Conservation (phyloP, 2,888 invertebrate genomes). For the Sinotaia quadrata region DNA sequence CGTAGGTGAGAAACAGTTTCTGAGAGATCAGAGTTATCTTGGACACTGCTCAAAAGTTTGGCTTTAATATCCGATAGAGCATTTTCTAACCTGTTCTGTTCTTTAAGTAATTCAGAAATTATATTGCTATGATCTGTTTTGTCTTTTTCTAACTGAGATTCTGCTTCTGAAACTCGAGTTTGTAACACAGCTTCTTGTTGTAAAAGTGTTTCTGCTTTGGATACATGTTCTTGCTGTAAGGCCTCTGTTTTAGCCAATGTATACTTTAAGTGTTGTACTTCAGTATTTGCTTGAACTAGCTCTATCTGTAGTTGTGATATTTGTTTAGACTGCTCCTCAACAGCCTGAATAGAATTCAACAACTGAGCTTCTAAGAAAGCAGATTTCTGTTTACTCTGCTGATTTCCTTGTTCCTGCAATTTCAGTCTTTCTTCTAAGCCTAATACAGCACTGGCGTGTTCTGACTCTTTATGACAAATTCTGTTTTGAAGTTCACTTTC, state of each 20-base stretch:
- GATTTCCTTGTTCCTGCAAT: slow-evolving; percentile 26
- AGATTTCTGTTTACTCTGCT: not conserved
- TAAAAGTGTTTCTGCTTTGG: not conserved
- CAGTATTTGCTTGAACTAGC: slow-evolving; percentile 19
- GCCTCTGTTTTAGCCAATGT: slow-evolving; percentile 25
- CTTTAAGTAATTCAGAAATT: slow-evolving; percentile 20
- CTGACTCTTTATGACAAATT: slow-evolving; percentile 14
- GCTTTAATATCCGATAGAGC: slow-evolving; percentile 31
- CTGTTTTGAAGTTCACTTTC: slow-evolving; percentile 20
- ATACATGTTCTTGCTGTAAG: slow-evolving; percentile 8
- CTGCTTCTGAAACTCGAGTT: slow-evolving; percentile 12
- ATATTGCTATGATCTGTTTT: not conserved
- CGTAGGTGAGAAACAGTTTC: slow-evolving; percentile 6
- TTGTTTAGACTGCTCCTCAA: slow-evolving; percentile 20
- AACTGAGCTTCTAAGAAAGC: slow-evolving; percentile 11
- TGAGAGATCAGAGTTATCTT: slow-evolving; percentile 18
- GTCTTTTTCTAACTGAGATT: slow-evolving; percentile 14
- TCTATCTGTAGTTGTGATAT: slow-evolving; percentile 22
- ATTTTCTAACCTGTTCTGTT: slow-evolving; percentile 45
- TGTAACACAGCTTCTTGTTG: slow-evolving; percentile 23
- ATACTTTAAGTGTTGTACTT: slow-evolving; percentile 11
- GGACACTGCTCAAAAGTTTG: slow-evolving; percentile 6
- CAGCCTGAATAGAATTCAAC: not conserved
- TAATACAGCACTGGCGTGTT: slow-evolving; percentile 26
- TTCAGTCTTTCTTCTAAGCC: slow-evolving; percentile 26